Evolutionary conservation across 2,113 vertebrate species (phyloP).

Genomic region (Carollia perspicillata): DNA sequence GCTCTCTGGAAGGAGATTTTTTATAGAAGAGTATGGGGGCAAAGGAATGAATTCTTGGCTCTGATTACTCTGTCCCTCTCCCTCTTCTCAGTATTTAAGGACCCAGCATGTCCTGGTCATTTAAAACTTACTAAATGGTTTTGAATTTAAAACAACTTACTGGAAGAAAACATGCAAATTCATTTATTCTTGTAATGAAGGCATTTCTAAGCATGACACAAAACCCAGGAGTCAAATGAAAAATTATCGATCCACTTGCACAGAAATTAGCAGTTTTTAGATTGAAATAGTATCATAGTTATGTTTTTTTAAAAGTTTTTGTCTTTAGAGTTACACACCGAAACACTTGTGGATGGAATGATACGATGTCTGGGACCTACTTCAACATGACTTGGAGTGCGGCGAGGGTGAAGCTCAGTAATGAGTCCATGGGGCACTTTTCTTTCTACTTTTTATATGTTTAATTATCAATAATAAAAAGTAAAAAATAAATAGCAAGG

Average conservation of each 20-base stretch:
- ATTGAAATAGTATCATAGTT: background rate
- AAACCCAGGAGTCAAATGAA: slow-evolving; percentile 32
- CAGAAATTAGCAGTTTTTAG: background rate
- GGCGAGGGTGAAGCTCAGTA: background rate
- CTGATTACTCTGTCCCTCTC: background rate
- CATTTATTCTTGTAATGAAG: background rate
- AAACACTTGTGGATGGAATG: background rate
- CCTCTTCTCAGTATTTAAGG: background rate
- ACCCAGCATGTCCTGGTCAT: background rate
- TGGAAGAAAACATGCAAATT: background rate
- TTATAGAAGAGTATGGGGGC: background rate
- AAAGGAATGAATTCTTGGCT: background rate
- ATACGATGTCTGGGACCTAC: background rate
- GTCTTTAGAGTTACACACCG: background rate
- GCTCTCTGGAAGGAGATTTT: background rate
- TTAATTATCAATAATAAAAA: slow-evolving; percentile 23
- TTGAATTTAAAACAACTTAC: background rate
- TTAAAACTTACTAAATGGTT: background rate
- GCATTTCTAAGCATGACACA: background rate
- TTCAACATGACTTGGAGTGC: background rate
- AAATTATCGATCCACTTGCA: background rate
- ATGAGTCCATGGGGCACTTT: background rate
- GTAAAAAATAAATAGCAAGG: background rate
- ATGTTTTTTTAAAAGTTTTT: background rate
- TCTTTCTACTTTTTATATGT: background rate